Conservation (phyloP, 2,888 invertebrate species). For the Allolobophora icterica region DNA sequence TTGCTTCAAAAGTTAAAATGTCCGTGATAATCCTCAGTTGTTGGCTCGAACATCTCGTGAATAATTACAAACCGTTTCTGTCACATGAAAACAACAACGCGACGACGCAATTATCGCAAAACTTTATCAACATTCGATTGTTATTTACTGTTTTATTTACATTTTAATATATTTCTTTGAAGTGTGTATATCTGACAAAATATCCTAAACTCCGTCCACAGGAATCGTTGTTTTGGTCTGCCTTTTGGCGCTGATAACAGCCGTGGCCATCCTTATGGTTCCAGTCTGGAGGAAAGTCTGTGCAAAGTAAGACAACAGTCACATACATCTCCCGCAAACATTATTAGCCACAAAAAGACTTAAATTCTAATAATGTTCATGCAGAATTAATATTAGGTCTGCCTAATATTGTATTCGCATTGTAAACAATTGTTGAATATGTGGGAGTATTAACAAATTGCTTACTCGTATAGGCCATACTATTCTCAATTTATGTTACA, state of each 20-base stretch:
- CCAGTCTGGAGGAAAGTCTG: neutral
- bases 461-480: neutral
- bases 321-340: neutral
- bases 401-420: too few species aligned
- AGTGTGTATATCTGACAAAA: neutral
- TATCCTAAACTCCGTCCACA: neutral
- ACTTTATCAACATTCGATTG: too few species aligned
- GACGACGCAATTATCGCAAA: too few species aligned
- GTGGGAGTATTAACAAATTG: neutral
- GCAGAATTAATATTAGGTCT: neutral
- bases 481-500: neutral
- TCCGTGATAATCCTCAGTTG: too few species aligned
- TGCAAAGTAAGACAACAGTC: neutral
- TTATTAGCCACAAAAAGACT: too few species aligned
- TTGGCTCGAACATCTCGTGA: too few species aligned
- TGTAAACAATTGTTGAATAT: neutral
- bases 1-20: too few species aligned
- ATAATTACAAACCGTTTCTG: too few species aligned
- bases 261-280: neutral
- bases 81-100: too few species aligned
- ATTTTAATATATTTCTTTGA: too few species aligned
- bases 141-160: neutral
- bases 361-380: neutral
- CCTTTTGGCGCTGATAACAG: neutral
- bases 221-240: neutral